Base-by-base conservation (phyloP, 2,888 invertebrate genomes). In the Polydrusus tereticollis region DNA sequence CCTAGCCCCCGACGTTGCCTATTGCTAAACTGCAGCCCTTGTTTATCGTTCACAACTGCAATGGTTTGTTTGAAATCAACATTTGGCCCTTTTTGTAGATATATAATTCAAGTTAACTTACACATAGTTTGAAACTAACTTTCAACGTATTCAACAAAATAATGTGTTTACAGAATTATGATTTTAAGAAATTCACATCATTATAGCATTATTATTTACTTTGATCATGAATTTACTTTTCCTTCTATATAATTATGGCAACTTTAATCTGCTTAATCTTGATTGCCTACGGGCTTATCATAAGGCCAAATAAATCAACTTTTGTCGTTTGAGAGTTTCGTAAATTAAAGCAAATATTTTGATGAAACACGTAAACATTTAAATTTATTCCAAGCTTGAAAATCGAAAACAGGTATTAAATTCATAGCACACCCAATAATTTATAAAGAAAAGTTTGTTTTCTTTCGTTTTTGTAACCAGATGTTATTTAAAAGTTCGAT, bases 371-470 rank as follows among this genome's bases (percentile, higher is more conserved):
- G 10, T 55, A 71, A 71, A 50, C 66, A 66, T 71, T 66, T 60
- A 70, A 70, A 70, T 70, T 70, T 70, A 70, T 71, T 26, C 65
- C 26, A 60, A 71, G 60, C 66, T 71, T 60, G 21, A 21, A 38
- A 38, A 47, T n/a, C n/a, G 52, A 21, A 71, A 71, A 66, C 71
- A 71, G 71, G 60, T 71, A 71, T 12, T 47, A 20, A 41, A 66
- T 58, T 64, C 36, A 63, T 55, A 62, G 23, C 57, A 8, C 18
- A 8, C n/a, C n/a, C n/a, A 45, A 45, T 2, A 18, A 45, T 16
- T 45, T 45, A 2, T 8, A 8, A 45, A 45, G 20, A 8, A 20
- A 4, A 45, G 18, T 2, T 45, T 36, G n/a, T n/a, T n/a, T n/a
- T n/a, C n/a, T n/a, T n/a, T n/a, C n/a, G n/a, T n/a, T n/a, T n/a